Evolutionary conservation across 2,888 invertebrate genomes (phyloP).

Genomic region (Protodeltote pygarga): DNA sequence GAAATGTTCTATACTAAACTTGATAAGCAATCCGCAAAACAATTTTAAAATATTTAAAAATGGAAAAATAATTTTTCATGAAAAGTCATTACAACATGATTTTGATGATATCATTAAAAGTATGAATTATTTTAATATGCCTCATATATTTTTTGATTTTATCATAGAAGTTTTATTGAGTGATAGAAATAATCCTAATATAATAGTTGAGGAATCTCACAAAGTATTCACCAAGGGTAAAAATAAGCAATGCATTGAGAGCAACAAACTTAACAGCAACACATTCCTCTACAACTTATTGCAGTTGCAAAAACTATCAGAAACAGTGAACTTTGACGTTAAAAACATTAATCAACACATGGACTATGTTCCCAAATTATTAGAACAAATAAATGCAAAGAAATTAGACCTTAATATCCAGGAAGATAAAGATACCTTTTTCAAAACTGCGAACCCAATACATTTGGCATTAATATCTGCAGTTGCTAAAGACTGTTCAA

Average conservation of each 20-base stretch:
- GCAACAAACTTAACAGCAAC: slow-evolving; percentile 36
- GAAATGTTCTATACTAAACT: slow-evolving; percentile 80
- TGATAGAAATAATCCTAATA: slow-evolving; percentile 21
- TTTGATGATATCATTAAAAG: slow-evolving; percentile 55
- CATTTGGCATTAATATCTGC: slow-evolving; percentile 86
- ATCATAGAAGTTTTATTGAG: slow-evolving; percentile 65
- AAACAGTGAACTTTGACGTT: slow-evolving; percentile 42
- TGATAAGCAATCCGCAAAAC: slow-evolving; percentile 88
- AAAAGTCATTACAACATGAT: slow-evolving; percentile 51
- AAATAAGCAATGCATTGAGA: slow-evolving; percentile 51
- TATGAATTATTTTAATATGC: slow-evolving; percentile 54
- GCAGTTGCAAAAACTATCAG: slow-evolving; percentile 66
- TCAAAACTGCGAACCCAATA: slow-evolving; percentile 47
- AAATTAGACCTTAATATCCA: slow-evolving; percentile 54
- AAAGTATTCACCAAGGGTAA: not conserved
- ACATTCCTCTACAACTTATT: slow-evolving; percentile 65
- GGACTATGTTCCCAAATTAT: slow-evolving; percentile 63
- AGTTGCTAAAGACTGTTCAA: slow-evolving; percentile 90
- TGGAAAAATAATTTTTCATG: slow-evolving; percentile 64
- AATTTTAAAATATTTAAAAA: slow-evolving; percentile 88
- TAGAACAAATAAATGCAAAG: slow-evolving; percentile 53
- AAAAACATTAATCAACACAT: slow-evolving; percentile 33
- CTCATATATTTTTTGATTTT: slow-evolving; percentile 66
- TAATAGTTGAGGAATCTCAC: slow-evolving; percentile 32
- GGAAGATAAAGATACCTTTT: slow-evolving; percentile 54